Conservation (phyloP, 2,113 vertebrate genomes). For the Sebastes fasciatus region DNA sequence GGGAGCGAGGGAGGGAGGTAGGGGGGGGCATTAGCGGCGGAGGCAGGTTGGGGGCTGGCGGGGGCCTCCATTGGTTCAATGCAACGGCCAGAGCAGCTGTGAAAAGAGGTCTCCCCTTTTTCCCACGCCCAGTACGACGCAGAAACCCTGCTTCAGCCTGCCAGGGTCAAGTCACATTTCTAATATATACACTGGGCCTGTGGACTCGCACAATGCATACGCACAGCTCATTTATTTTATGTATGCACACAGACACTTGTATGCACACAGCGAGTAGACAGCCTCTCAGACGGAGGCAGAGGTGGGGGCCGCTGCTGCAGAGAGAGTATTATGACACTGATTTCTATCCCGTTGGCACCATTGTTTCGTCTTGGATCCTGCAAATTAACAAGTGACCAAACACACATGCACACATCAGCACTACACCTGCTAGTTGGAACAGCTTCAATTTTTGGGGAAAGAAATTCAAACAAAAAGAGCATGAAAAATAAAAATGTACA, state of each 20-base stretch:
- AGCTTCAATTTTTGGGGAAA: neutral
- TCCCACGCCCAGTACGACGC: constrained; percentile 90
- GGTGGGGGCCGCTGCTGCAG: constrained; percentile 42
- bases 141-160: constrained; percentile 84
- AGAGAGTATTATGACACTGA: constrained; percentile 79
- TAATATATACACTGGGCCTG: constrained; percentile 88
- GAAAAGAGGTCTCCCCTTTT: constrained; percentile 94
- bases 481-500: neutral
- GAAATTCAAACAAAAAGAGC: neutral
- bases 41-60: constrained; percentile 63
- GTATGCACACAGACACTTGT: constrained; percentile 81
- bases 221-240: constrained; percentile 87
- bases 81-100: constrained; percentile 91
- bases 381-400: constrained; percentile 72
- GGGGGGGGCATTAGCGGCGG: constrained; percentile 58
- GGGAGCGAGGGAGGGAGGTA: constrained; percentile 52
- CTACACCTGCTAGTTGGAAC: neutral
- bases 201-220: constrained; percentile 85
- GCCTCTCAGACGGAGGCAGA: constrained; percentile 70
- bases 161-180: constrained; percentile 91
- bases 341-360: constrained; percentile 78
- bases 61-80: constrained; percentile 89
- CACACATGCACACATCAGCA: neutral
- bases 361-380: constrained; percentile 72
- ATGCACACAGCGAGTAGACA: constrained; percentile 60